phyloP scores from a whole-genome alignment of 2,113 vertebrate species.

The Brachypteracias leptosomus region DNA sequence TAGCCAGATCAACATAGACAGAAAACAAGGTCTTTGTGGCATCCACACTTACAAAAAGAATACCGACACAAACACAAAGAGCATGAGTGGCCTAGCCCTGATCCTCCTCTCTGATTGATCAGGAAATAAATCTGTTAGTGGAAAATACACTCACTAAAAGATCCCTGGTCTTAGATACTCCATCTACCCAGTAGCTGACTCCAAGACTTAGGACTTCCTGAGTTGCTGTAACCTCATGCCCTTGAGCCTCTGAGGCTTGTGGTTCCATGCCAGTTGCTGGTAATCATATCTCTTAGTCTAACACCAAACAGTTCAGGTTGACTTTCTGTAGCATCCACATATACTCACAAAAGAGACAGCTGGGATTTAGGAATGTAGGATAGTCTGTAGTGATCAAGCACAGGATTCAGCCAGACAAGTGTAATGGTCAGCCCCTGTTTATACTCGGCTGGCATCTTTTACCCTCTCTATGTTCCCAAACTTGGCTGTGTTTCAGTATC shows the following conservation, averaged over 20 bases:
- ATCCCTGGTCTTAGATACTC: background rate
- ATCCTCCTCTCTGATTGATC: background rate
- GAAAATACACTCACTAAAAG: background rate
- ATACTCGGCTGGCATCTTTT: background rate
- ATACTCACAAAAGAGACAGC: fast-evolving
- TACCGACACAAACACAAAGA: background rate
- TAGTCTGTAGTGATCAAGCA: background rate
- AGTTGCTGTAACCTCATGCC: background rate
- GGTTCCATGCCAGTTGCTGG: background rate
- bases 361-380: background rate
- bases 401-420: background rate
- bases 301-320: background rate
- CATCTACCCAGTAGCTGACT: background rate
- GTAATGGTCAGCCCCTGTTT: background rate
- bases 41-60: background rate
- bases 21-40: background rate
- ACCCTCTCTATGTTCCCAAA: background rate
- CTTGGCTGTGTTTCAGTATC: background rate
- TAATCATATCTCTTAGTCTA: background rate
- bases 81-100: fast-evolving
- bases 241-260: background rate
- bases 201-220: background rate
- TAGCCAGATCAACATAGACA: background rate
- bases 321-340: background rate
- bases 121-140: background rate